phyloP scores from a whole-genome alignment of 2,888 invertebrate species.

The Ormyrus thymus region DNA sequence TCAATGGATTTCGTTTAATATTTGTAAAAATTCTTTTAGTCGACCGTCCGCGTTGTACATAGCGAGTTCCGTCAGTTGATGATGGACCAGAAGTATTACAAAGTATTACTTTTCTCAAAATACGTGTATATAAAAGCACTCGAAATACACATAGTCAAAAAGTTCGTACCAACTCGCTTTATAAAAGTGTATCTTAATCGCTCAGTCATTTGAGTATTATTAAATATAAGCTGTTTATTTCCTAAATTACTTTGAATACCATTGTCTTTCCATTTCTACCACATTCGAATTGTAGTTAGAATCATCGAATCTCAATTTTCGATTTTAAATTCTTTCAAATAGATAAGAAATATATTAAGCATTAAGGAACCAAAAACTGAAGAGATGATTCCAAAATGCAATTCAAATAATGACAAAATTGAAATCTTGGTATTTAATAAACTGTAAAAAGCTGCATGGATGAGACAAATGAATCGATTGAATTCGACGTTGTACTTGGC shows the following conservation, averaged over 20 bases:
- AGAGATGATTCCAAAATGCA: neutral
- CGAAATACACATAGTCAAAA: constrained; percentile 13
- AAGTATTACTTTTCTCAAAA: constrained; percentile 20
- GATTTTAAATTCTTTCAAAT: too few species aligned
- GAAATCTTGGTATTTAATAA: neutral
- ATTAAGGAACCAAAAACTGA: too few species aligned
- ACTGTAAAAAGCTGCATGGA: constrained; percentile 9
- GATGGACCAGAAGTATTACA: constrained; percentile 14
- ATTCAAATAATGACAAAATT: constrained; percentile 5
- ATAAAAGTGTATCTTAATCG: constrained; percentile 18
- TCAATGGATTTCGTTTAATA: constrained; percentile 41
- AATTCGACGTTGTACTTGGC: constrained; percentile 50
- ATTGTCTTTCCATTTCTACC: neutral
- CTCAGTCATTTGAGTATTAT: constrained; percentile 31
- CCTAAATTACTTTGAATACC: constrained; percentile 6
- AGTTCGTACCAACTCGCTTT: constrained; percentile 22
- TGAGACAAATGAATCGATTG: constrained; percentile 26
- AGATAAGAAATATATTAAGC: too few species aligned
- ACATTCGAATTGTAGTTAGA: neutral
- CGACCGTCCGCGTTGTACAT: constrained; percentile 17
- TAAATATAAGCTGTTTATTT: constrained; percentile 30
- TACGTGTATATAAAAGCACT: constrained; percentile 33
- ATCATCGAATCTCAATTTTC: neutral
- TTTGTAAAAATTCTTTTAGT: constrained; percentile 24
- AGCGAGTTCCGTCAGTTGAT: constrained; percentile 10